Evolutionary conservation across 2,113 vertebrate species (phyloP).

Genomic region (Plectropomus leopardus): DNA sequence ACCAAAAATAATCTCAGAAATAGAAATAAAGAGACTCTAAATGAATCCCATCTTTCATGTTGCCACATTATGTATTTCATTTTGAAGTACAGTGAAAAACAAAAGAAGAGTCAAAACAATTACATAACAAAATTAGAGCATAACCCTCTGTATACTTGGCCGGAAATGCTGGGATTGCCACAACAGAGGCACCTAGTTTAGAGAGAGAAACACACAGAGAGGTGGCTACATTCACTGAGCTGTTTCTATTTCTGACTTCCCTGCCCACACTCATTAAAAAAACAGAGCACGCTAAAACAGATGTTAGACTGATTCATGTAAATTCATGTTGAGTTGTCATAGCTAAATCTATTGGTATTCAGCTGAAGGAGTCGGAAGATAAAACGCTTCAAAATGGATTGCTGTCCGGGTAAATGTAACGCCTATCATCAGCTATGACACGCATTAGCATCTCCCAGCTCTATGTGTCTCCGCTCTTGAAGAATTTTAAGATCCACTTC

Average conservation of each 20-base stretch:
- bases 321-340: conserved; percentile 60
- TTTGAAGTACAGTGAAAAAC: not conserved
- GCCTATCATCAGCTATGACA: not conserved
- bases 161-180: conserved; percentile 48
- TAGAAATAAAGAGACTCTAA: not conserved
- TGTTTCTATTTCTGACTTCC: conserved; percentile 69
- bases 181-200: conserved; percentile 38
- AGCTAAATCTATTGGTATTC: conserved; percentile 40
- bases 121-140: conserved; percentile 49
- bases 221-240: conserved; percentile 42
- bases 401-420: not conserved
- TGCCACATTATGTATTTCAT: not conserved
- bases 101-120: conserved; percentile 21
- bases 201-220: conserved; percentile 24
- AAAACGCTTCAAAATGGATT: conserved; percentile 27
- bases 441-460: conserved; percentile 7
- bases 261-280: conserved; percentile 75
- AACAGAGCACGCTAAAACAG: conserved; percentile 64
- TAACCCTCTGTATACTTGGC: conserved; percentile 20
- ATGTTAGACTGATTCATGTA: conserved; percentile 69
- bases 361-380: conserved; percentile 37
- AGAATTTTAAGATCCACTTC: not conserved
- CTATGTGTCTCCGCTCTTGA: not conserved
- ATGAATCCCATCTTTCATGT: not conserved
- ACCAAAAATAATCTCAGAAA: not conserved